These are phyloP conservation scores for Brachionus manjavacas DNA, from an alignment of 1,140 invertebrate genomes.

Conservation along the genomic window DNA sequence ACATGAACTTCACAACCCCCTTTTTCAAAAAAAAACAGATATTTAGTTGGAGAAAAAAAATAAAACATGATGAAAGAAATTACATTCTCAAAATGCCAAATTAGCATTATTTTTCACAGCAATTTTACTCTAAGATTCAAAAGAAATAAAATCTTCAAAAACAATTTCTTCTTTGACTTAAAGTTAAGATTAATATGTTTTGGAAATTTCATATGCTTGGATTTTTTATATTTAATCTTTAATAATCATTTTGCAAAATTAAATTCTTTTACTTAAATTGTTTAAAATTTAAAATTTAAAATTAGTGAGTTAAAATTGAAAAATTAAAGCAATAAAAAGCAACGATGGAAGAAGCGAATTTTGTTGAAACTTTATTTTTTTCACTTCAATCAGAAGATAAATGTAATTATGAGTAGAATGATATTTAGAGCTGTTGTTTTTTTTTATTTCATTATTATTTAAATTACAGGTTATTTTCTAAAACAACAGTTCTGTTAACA, in stretches of 20 bases:
- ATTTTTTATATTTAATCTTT: neutral
- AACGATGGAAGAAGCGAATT: neutral
- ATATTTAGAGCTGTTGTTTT: neutral
- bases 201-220: neutral
- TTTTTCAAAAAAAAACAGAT: no score
- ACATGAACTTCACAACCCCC: no score
- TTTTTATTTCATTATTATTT: no score
- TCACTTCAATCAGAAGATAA: neutral
- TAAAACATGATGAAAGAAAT: neutral
- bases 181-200: no score
- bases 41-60: no score
- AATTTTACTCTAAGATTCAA: no score
- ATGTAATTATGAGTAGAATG: neutral
- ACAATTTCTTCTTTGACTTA: no score
- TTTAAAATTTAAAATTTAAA: neutral
- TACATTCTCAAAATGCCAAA: neutral
- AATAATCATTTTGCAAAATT: neutral
- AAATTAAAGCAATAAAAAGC: neutral
- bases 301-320: neutral
- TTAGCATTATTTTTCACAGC: no score
- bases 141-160: no score
- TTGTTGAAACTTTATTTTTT: neutral
- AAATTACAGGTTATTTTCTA: no score
- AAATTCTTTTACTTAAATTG: neutral
- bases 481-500: no score